Evolutionary conservation across 1,140 invertebrate species (phyloP), one percentile per base, ranked within the genome.

Genomic region (Potamilus streckersoni): DNA sequence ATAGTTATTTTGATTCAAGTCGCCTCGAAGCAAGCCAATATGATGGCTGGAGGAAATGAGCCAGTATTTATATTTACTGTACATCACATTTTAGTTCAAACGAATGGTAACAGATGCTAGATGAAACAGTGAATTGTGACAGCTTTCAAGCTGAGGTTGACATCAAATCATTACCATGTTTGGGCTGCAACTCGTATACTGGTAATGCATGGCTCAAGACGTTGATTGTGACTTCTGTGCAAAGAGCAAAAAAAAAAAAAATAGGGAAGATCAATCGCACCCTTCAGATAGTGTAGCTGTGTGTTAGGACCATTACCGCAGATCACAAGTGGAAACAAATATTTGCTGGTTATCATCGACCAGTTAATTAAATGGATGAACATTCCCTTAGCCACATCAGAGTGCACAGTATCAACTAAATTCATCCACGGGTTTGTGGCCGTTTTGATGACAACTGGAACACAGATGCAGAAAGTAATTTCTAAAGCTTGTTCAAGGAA

Each of bases 331-430:
- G 76, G 71, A 60, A 78, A 78, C 31, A 49, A 74, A 31, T 74
- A 78, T 70, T 57, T 74, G 3, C 61, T 78, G 11, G 55, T 78
- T 23, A 27, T 74, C 15, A 63, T 73, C 60, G 72, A 78, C 62
- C 71, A 78, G 62, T 74, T 78, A 27, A 69, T 61, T 5, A 74
- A 78, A 66, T 78, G 66, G 76, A 63, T 74, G 17, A 67, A 57
- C 59, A 17, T 38, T 65, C 49, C 71, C 76, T 27, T 49, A 74
- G 17, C 72, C 76, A 23, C 27, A 55, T 8, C 61, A 70, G 49
- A 60, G 67, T 60, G 72, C 56, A n/a, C 68, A 74, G 27, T 66
- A 57, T 67, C 38, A 8, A 11, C 6, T 6, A 49, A 49, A 49
- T 49, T 49, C 38, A 11, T 49, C 11, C 38, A 49, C 0, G 38